Conservation (phyloP, 53 echinoderm and acorn worm genomes). For the Antedon mediterranea region DNA sequence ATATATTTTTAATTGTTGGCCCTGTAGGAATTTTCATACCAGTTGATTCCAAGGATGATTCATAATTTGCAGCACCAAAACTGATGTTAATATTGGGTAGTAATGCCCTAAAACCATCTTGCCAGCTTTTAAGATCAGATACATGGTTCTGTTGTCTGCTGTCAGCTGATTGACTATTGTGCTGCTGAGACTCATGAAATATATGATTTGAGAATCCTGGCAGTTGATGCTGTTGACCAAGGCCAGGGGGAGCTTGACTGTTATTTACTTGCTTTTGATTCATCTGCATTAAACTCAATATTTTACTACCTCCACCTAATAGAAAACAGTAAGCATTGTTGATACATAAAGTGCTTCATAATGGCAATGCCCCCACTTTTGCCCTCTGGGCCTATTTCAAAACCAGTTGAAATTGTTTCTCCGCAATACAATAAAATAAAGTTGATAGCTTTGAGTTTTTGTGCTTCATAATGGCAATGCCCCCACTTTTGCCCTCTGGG, state of each 20-base stretch:
- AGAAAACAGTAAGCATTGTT: no score
- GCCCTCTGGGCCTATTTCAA: no score
- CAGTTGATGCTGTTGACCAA: background rate
- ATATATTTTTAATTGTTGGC: no score
- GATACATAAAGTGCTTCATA: no score
- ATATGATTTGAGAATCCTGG: constrained; percentile 10
- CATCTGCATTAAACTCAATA: constrained; percentile 69
- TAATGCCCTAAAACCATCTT: constrained; percentile 66
- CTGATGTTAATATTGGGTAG: constrained; percentile 89
- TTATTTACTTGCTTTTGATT: constrained; percentile 10
- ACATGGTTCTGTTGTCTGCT: constrained; percentile 5
- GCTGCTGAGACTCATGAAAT: background rate
- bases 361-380: no score
- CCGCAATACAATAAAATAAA: no score
- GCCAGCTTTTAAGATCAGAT: constrained; percentile 47
- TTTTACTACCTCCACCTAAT: constrained; percentile 57
- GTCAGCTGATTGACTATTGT: background rate
- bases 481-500: no score
- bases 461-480: no score
- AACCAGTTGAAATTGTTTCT: no score
- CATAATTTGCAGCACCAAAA: constrained; percentile 41
- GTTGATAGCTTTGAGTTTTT: no score
- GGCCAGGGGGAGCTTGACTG: constrained; percentile 8
- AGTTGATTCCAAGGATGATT: background rate
- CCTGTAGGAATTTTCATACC: no score